Evolutionary conservation across 2,888 invertebrate genomes (phyloP), one percentile per base, ranked within the genome.

Genomic region (Ligdia adustata): DNA sequence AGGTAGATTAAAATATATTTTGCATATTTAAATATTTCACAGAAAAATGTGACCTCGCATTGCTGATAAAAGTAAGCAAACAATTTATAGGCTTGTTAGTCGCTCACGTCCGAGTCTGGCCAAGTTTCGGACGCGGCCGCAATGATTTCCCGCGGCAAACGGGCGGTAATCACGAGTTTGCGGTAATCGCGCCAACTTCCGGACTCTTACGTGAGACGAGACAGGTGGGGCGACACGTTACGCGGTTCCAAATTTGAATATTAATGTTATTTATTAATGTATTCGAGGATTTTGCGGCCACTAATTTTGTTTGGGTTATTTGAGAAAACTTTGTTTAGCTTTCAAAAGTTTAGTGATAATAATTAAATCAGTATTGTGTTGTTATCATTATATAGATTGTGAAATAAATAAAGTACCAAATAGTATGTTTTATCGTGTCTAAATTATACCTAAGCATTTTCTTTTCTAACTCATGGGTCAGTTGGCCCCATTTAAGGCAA

Each of bases 61-160:
- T n/a, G n/a, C n/a, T n/a, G n/a, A n/a, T n/a, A n/a, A n/a, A n/a
- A n/a, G 22, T 22, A 22, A n/a, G 31, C 60, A 63, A 71, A 72
- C 71, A 74, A 70, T 67, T 62, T 64, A 64, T 62, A 65, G 62
- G 62, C 60, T 70, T 66, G 69, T 70, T 71, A 68, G 51, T 51
- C 60, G 45, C 60, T 62, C 71, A 68, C 73, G 71, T 69, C 59
- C 58, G 41, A 2, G 16, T 39, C 41, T 28, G 55, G 60, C 46
- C 62, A 74, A 75, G 66, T 75, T 74, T 67, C 16, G 65, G 70
- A 32, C 42, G 22, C 41, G 27, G 44, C 42, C 50, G 46, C 37
- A 39, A 43, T 48, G 26, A 34, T 40, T 38, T 24, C 14, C 49
- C 45, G 55, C 43, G 59, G 56, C 52, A 55, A 38, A 49, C 29